Conservation (phyloP, 2,797 vertebrate genomes). For the Cheracebus regulus region DNA sequence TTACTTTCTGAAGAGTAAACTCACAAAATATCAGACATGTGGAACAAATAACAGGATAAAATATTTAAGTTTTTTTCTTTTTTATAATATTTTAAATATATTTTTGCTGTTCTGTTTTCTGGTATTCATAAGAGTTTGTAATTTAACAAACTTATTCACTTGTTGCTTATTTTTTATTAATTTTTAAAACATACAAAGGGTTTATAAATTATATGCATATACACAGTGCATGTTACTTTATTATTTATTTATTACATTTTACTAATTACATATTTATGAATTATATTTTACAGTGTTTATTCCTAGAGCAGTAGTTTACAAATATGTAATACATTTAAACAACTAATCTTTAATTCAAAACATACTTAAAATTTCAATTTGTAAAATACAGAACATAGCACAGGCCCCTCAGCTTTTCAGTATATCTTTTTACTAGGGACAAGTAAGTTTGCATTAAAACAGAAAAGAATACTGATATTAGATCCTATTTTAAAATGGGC, state of each 20-base stretch:
- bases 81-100: background rate
- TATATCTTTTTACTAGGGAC: background rate
- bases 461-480: background rate
- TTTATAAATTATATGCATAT: background rate
- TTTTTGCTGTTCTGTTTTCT: background rate
- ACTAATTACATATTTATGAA: background rate
- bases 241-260: background rate
- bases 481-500: background rate
- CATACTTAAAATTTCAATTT: background rate
- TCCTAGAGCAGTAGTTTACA: background rate
- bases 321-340: slow-evolving; percentile 3
- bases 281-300: background rate
- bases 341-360: background rate
- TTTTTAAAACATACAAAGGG: background rate
- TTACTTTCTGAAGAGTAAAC: background rate
- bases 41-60: background rate
- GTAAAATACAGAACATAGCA: background rate
- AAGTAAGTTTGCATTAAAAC: background rate
- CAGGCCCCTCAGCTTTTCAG: background rate
- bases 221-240: background rate
- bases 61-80: background rate
- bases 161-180: background rate
- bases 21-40: background rate
- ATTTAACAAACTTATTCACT: background rate
- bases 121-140: background rate